Base-by-base conservation (phyloP, 2,888 invertebrate genomes). In the Apocheima hispidaria region DNA sequence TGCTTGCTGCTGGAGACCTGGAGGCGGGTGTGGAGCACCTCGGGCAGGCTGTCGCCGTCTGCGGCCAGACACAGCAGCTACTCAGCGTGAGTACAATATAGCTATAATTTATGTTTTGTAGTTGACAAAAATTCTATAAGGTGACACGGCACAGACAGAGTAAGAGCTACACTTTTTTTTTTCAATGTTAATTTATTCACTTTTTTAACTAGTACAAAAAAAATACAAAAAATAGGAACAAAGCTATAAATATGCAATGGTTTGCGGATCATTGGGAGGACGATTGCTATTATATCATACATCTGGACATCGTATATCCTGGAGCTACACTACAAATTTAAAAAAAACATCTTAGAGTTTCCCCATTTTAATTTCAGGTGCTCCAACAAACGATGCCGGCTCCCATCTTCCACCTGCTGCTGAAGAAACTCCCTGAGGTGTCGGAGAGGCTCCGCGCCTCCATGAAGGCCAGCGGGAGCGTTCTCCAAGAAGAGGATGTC, bases 371-470 rank as follows among this genome's bases (percentile, higher is more conserved):
- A 21, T 33, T 69, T 0, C 93, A 95, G 88, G 96, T 98, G 64
- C 94, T 99, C 55, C 98, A 99, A 90, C 98, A 98, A 90, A 98
- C 99, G 33, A 94, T 99, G 88, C 99, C 99, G 58, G 97, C 98
- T 18, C 97, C 97, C 79, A 97, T 99, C 85, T 99, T 99, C 94
- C 96, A 97, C 77, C 93, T 98, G 78, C 94, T 99, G 23, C 93
- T 98, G 68, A 95, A 97, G 87, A 96, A 96, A 86, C 92, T 98
- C 73, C 97, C 97, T 0, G 92, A 94, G 61, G 95, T 95, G 4
- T 88, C 92, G 0, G 90, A 91, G 67, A 81, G 92, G 6, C 88
- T 92, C 62, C 87, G 86, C 1, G 86, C 87, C 40, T 86, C 86
- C 2, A 90, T 92, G 90, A 87, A 87, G 67, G 83, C 83, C 0